These are phyloP conservation scores for Heliconius hortense DNA, from an alignment of 2,888 invertebrate genomes.

Conservation along the genomic window DNA sequence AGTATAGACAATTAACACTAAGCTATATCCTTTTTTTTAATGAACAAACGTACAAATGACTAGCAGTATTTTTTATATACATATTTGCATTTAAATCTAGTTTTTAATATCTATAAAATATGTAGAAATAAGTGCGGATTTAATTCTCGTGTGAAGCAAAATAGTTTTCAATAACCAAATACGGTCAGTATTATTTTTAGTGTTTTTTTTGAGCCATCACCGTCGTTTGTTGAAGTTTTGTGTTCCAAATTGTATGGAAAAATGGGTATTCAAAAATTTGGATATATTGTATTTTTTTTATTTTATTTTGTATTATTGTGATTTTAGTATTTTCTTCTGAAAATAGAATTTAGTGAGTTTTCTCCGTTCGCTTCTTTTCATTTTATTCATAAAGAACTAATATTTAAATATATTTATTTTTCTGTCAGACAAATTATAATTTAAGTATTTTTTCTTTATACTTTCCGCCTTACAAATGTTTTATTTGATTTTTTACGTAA, in stretches of 20 bases:
- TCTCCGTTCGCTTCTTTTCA: neutral
- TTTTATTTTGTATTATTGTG: neutral
- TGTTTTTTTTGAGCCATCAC: neutral
- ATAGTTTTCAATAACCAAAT: slow-evolving; percentile 29
- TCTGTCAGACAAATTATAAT: neutral
- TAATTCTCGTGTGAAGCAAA: slow-evolving; percentile 5
- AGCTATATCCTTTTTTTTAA: slow-evolving; percentile 20
- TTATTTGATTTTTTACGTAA: too few relatives aligned
- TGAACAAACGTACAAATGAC: slow-evolving; percentile 42
- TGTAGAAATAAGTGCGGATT: slow-evolving; percentile 6
- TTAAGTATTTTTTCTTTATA: neutral
- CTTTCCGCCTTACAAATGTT: neutral
- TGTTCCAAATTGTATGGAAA: neutral
- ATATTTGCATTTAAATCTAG: slow-evolving; percentile 53
- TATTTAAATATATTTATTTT: neutral
- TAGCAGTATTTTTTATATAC: slow-evolving; percentile 65
- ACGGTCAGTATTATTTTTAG: slow-evolving; percentile 32
- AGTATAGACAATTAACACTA: neutral
- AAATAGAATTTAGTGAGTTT: neutral
- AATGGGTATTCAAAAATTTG: neutral
- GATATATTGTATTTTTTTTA: neutral
- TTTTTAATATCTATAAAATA: neutral
- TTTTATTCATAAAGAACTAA: neutral
- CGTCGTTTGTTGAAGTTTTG: neutral
- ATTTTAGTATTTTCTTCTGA: neutral